phyloP scores from a whole-genome alignment of 2,888 invertebrate species.

The Andrena camellia region DNA sequence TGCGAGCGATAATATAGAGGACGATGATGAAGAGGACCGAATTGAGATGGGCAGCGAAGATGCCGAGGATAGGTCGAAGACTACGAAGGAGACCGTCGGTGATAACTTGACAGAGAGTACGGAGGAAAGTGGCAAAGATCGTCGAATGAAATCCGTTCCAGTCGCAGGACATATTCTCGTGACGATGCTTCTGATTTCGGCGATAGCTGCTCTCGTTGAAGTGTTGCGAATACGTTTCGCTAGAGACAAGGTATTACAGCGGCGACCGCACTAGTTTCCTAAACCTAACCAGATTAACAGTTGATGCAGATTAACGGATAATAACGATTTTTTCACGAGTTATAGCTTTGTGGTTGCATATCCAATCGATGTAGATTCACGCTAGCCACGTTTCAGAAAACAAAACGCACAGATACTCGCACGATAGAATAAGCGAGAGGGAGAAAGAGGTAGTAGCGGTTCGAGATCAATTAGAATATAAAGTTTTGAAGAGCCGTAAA shows the following conservation, averaged over 20 bases:
- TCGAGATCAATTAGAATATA: constrained; percentile 7
- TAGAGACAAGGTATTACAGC: constrained; percentile 76
- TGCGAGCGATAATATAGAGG: not conserved
- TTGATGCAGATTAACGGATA: constrained; percentile 14
- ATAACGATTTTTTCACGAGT: constrained; percentile 3
- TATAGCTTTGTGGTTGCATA: constrained; percentile 44
- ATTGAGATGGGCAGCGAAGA: not conserved
- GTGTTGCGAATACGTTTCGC: constrained; percentile 78
- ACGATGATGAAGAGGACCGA: not conserved
- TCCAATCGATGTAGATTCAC: constrained; percentile 54
- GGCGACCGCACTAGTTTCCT: constrained; percentile 43
- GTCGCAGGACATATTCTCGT: constrained; percentile 80
- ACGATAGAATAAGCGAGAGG: constrained; percentile 10
- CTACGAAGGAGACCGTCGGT: constrained; percentile 49
- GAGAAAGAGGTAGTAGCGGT: not conserved
- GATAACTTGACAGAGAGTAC: constrained; percentile 48
- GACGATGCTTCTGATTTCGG: constrained; percentile 79
- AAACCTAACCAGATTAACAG: constrained; percentile 10
- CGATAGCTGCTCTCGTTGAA: constrained; percentile 80
- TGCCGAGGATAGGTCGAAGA: constrained; percentile 24
- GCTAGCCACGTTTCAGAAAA: constrained; percentile 27
- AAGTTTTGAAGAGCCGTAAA: not conserved
- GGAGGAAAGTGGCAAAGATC: constrained; percentile 54
- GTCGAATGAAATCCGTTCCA: constrained; percentile 74
- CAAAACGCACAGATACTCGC: constrained; percentile 22